Evolutionary conservation across 2,797 vertebrate species (phyloP).

Genomic region (Synanceia verrucosa): DNA sequence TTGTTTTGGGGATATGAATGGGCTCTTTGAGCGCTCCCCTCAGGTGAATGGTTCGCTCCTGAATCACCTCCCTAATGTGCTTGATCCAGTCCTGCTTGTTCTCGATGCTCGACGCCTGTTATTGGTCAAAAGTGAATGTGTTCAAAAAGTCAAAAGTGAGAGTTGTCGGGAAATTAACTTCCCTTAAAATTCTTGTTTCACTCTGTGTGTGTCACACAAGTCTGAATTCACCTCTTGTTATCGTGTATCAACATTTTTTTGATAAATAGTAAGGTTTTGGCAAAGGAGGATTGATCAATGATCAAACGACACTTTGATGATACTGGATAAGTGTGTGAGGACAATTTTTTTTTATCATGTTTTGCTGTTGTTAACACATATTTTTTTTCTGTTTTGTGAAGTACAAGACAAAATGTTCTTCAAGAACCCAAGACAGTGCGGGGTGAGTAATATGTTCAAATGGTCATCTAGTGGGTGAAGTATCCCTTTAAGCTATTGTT

Average conservation of each 20-base stretch:
- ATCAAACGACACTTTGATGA: not conserved
- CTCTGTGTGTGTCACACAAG: constrained; percentile 53
- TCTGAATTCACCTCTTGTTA: constrained; percentile 46
- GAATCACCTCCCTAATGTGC: constrained; percentile 98
- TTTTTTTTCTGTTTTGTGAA: too few relatives aligned
- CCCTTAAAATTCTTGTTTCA: constrained; percentile 55
- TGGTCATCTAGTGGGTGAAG: not conserved
- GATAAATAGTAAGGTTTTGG: not conserved
- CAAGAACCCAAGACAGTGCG: not conserved
- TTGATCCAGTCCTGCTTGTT: constrained; percentile 99
- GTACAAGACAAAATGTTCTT: not conserved
- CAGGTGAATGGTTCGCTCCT: constrained; percentile 97
- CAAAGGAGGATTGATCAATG: too few relatives aligned
- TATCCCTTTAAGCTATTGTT: not conserved
- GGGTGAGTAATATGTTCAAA: too few relatives aligned
- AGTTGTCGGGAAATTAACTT: not conserved
- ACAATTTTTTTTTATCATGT: not conserved
- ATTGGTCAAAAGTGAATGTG: constrained; percentile 5
- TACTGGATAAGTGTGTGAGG: not conserved
- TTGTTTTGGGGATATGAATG: constrained; percentile 95
- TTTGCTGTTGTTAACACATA: not conserved
- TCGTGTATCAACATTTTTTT: constrained; percentile 1
- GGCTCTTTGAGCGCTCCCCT: constrained; percentile 98
- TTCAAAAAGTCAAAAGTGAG: constrained; percentile 23
- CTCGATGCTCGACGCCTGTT: constrained; percentile 96